Percentiles rank a stretch among this genome's conserved stretches.
Evolutionary conservation across 2,888 invertebrate genomes (phyloP).

Genomic region (Limenitis camilla): DNA sequence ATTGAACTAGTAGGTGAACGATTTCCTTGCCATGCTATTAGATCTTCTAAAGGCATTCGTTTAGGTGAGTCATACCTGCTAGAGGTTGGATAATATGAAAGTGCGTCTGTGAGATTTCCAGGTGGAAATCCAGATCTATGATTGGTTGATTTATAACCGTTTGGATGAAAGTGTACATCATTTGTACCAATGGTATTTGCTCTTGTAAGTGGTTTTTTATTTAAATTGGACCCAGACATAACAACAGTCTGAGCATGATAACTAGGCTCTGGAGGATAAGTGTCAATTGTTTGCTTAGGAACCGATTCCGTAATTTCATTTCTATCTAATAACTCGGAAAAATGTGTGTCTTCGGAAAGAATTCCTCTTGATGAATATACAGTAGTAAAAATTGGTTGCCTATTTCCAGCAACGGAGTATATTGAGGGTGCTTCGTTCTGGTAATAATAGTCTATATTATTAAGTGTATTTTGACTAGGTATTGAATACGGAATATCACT

Average conservation of each 20-base stretch:
- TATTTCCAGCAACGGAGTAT: slow-evolving; percentile 84
- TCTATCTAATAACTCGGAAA: slow-evolving; percentile 80
- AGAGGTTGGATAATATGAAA: slow-evolving; percentile 87
- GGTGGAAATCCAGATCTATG: slow-evolving; percentile 81
- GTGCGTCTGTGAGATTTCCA: slow-evolving; percentile 83
- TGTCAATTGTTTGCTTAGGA: slow-evolving; percentile 48
- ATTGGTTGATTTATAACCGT: slow-evolving; percentile 79
- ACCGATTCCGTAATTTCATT: slow-evolving; percentile 64
- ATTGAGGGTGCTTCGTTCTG: slow-evolving; percentile 78
- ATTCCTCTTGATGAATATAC: slow-evolving; percentile 80
- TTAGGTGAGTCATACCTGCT: slow-evolving; percentile 75
- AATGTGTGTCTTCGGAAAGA: slow-evolving; percentile 76
- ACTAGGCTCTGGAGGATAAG: slow-evolving; percentile 72
- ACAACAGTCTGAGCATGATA: slow-evolving; percentile 75
- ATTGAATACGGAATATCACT: slow-evolving; percentile 44
- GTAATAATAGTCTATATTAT: slow-evolving; percentile 63
- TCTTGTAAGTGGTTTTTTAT: slow-evolving; percentile 70
- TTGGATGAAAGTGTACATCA: slow-evolving; percentile 73
- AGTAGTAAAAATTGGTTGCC: slow-evolving; percentile 81
- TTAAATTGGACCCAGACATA: slow-evolving; percentile 51
- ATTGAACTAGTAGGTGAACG: slow-evolving; percentile 78
- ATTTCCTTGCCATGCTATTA: slow-evolving; percentile 75
- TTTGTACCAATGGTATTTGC: slow-evolving; percentile 72
- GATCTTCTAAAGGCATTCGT: slow-evolving; percentile 75
- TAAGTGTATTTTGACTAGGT: slow-evolving; percentile 44